Percentiles rank a stretch among this genome's conserved stretches.
Evolutionary conservation across 2,113 vertebrate species (phyloP).

Genomic region (Spea multiplicata): DNA sequence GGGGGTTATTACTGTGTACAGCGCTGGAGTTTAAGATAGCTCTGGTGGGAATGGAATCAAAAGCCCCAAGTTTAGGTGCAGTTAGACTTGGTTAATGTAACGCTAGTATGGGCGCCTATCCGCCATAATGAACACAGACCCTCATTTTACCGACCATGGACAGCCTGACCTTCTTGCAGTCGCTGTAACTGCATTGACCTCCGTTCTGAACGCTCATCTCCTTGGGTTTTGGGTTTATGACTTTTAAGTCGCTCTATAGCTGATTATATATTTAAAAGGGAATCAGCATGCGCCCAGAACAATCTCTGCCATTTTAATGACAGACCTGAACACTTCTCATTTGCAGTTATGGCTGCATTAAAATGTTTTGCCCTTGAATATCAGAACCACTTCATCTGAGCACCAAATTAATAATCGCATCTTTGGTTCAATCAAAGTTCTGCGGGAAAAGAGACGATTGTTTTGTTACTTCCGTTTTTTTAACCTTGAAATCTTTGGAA

Average conservation of each 20-base stretch:
- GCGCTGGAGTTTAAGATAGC: too few relatives aligned
- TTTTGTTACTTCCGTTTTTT: background rate
- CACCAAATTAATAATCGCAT: conserved; percentile 24
- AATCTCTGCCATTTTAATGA: conserved; percentile 24
- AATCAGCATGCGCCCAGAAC: background rate
- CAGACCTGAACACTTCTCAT: conserved; percentile 7
- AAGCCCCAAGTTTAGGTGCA: too few relatives aligned
- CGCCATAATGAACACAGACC: too few relatives aligned
- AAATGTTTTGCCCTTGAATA: conserved; percentile 38
- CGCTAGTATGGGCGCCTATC: too few relatives aligned
- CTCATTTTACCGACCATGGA: too few relatives aligned
- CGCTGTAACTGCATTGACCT: too few relatives aligned
- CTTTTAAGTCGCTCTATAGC: background rate
- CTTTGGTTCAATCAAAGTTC: conserved; percentile 17
- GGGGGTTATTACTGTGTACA: too few relatives aligned
- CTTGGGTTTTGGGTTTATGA: background rate
- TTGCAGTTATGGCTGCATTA: conserved; percentile 24
- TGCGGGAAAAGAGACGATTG: background rate
- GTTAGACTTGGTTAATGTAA: too few relatives aligned
- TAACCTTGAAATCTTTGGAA: conserved; percentile 8
- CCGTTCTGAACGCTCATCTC: background rate
- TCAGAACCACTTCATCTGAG: conserved; percentile 19
- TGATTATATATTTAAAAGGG: conserved; percentile 10
- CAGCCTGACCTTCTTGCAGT: too few relatives aligned
- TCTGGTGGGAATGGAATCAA: too few relatives aligned